Evolutionary conservation across 2,113 vertebrate genomes (phyloP), one percentile per base, ranked within the genome.

Genomic region (Sylvia atricapilla): DNA sequence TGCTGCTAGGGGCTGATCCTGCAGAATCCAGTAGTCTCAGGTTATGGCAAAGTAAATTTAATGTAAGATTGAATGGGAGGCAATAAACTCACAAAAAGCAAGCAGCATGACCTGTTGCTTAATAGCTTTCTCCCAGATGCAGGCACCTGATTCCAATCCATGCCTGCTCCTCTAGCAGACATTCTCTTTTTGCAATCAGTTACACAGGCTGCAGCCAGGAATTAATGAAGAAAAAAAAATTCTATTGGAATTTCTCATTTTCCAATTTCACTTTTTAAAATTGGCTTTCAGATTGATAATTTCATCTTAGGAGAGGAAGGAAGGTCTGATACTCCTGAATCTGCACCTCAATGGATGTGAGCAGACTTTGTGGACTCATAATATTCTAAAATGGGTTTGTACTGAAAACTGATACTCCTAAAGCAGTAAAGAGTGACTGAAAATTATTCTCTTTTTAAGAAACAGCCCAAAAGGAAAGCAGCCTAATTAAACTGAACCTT

Each of bases 31-130:
- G 20, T 56, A 93, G 60, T 59, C 35, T 81, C 76, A 67, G 52
- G 83, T 93, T 64, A 80, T 55, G 37, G 52, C 30, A 64, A 93
- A 79, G 56, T 89, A 95, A 95, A 95, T 93, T 33, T 94, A 82
- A 90, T 46, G 63, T 85, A 66, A 90, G 83, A 90, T 73, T 86
- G 86, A 94, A 89, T 87, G 53, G 39, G 56, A 94, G 62, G 89
- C 44, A 81, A 33, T 91, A 90, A 90, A 80, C 75, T 78, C 64
- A 35, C 67, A 86, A 44, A 88, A 79, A 79, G 33, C 63, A 55
- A 21, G 60, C 33, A 81, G 76, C 68, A 69, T 83, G 63, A 85
- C 88, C 87, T 90, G 68, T 85, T 80, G 82, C 92, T 91, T 86
- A 84, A 86, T 81, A 70, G 70, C 52, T 66, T 94, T 84, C 60